Evolutionary conservation across 2,113 vertebrate genomes (phyloP).

Genomic region (Antennarius striatus): DNA sequence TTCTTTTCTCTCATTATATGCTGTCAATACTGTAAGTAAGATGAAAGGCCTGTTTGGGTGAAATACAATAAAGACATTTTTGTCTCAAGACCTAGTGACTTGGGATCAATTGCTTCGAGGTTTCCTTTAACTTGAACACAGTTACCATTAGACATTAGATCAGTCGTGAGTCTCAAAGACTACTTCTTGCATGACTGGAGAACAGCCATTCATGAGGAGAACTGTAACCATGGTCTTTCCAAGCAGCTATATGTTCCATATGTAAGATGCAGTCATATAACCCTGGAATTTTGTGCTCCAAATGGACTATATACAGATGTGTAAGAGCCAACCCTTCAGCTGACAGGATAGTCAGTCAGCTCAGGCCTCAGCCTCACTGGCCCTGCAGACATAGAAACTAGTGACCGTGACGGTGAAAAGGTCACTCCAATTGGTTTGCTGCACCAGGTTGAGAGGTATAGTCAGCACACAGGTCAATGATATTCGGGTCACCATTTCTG

Average conservation of each 20-base stretch:
- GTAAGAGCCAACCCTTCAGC: too few species aligned
- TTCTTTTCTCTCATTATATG: slow-evolving; percentile 21
- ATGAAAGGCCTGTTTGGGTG: slow-evolving; percentile 74
- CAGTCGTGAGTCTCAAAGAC: slow-evolving; percentile 51
- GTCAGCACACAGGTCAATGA: too few species aligned
- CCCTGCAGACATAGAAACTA: too few species aligned
- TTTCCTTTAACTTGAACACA: slow-evolving; percentile 73
- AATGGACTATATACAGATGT: too few species aligned
- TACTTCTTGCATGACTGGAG: slow-evolving; percentile 42
- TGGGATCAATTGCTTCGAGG: slow-evolving; percentile 67
- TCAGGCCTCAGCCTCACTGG: too few species aligned
- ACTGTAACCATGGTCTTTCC: neutral
- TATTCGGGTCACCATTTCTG: too few species aligned
- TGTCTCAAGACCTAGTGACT: slow-evolving; percentile 50
- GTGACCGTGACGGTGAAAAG: too few species aligned
- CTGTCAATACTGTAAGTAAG: slow-evolving; percentile 73
- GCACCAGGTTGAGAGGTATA: too few species aligned
- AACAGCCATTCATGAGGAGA: slow-evolving; percentile 21
- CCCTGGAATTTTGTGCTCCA: slow-evolving; percentile 25
- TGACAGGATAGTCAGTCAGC: too few species aligned
- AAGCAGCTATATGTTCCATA: neutral
- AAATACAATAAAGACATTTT: slow-evolving; percentile 80
- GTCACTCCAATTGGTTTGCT: too few species aligned
- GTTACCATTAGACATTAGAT: slow-evolving; percentile 59
- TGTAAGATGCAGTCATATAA: slow-evolving; percentile 21